Conservation (phyloP, 2,797 vertebrate species). For the Centroberyx gerrardi region DNA sequence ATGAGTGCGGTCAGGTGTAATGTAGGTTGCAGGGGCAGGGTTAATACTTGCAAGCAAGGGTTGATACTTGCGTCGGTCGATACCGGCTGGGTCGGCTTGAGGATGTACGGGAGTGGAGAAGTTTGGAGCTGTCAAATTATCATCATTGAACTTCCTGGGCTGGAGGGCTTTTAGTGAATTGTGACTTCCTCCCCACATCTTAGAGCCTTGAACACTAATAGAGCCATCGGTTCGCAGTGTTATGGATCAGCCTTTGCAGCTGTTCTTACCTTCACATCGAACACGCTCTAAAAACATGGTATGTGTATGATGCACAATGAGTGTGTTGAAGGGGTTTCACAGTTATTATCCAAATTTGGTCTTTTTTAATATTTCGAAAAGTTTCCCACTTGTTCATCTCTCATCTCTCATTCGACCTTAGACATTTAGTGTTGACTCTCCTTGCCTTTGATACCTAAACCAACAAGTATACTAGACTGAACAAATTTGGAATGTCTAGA, state of each 20-base stretch:
- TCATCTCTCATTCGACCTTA: too few species aligned
- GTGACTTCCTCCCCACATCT: conserved; percentile 23
- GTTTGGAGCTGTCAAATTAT: conserved; percentile 1
- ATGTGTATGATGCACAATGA: conserved; percentile 52
- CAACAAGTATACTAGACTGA: too few species aligned
- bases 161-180: conserved; percentile 39
- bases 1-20: conserved; percentile 58
- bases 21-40: conserved; percentile 19
- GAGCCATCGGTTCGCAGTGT: conserved; percentile 20
- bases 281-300: conserved; percentile 46
- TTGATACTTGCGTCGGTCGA: conserved; percentile 1
- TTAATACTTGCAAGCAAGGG: conserved; percentile 24
- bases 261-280: conserved; percentile 48
- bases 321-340: conserved; percentile 43
- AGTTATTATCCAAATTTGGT: conserved; percentile 46
- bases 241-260: conserved; percentile 33
- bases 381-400: too few species aligned
- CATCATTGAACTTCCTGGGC: not conserved
- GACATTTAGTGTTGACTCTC: too few species aligned
- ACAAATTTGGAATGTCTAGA: too few species aligned
- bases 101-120: not conserved
- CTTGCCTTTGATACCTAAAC: too few species aligned
- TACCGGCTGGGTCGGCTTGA: not conserved
- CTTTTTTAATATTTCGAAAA: too few species aligned
- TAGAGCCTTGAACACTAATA: conserved; percentile 31